A percentile compares a stretch with the other conserved stretches of the same genome.
phyloP scores from a whole-genome alignment of 1,140 invertebrate genomes.

The Eriocheir sinensis region DNA sequence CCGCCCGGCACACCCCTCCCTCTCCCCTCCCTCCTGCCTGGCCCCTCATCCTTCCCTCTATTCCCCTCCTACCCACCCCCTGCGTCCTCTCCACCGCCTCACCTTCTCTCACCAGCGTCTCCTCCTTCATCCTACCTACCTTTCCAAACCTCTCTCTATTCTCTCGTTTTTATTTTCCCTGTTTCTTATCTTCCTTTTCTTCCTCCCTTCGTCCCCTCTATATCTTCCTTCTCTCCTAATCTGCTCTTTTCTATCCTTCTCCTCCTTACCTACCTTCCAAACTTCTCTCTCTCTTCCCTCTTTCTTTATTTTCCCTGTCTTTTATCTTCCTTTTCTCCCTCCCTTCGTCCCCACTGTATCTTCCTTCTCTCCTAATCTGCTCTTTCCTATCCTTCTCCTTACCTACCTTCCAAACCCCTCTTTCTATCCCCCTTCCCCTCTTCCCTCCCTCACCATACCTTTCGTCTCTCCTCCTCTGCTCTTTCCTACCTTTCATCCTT shows the following conservation, averaged over 20 bases:
- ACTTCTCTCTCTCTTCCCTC: not conserved
- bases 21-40: not conserved
- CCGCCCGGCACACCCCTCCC: conserved; percentile 31
- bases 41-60: not conserved
- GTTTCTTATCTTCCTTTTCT: too few species aligned
- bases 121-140: not conserved
- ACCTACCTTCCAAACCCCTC: not conserved
- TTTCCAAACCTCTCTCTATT: not conserved
- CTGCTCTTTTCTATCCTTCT: not conserved
- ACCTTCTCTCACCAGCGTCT: not conserved
- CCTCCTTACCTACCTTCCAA: not conserved
- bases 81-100: not conserved
- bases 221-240: not conserved
- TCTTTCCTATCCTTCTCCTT: not conserved
- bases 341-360: not conserved
- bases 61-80: not conserved
- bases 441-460: too few species aligned
- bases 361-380: not conserved
- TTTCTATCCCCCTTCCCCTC: not conserved
- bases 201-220: not conserved
- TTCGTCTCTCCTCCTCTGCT: too few species aligned
- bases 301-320: not conserved
- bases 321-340: not conserved
- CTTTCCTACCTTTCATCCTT: too few species aligned
- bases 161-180: not conserved